phyloP scores from a whole-genome alignment of 1,140 invertebrate species.

The Dolichoris vasculosae region DNA sequence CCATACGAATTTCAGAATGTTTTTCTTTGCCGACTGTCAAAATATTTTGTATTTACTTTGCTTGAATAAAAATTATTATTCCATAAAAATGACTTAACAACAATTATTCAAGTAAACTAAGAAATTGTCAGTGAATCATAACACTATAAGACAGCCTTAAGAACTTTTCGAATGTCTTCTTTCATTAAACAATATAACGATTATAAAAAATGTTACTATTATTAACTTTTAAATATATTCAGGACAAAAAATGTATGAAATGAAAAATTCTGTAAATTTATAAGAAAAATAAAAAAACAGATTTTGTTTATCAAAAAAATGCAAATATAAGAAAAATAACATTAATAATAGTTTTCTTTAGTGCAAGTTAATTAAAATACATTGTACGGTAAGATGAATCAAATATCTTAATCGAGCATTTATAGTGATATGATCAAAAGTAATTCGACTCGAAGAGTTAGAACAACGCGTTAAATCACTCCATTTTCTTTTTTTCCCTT shows the following conservation, averaged over 20 bases:
- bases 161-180: not conserved
- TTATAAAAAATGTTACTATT: not conserved
- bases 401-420: slow-evolving; percentile 15
- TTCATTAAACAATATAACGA: not conserved
- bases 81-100: not conserved
- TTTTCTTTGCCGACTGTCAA: slow-evolving; percentile 22
- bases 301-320: not conserved
- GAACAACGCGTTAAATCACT: slow-evolving; percentile 34
- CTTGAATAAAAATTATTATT: slow-evolving; percentile 32
- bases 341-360: not conserved
- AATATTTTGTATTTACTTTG: slow-evolving; percentile 22
- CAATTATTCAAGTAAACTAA: slow-evolving; percentile 37
- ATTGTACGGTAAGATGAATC: not conserved
- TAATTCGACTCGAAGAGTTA: not conserved
- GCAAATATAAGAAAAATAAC: not conserved
- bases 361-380: not conserved
- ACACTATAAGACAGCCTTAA: slow-evolving; percentile 30
- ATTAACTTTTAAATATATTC: not conserved
- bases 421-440: slow-evolving; percentile 26
- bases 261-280: slow-evolving; percentile 17
- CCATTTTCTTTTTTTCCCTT: slow-evolving; percentile 53
- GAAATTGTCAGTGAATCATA: slow-evolving; percentile 16
- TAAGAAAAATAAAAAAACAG: not conserved
- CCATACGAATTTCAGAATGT: slow-evolving; percentile 9
- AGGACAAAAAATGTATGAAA: slow-evolving; percentile 17